Base-by-base conservation (phyloP, 2,888 invertebrate genomes). In the Corythucha ciliata region DNA sequence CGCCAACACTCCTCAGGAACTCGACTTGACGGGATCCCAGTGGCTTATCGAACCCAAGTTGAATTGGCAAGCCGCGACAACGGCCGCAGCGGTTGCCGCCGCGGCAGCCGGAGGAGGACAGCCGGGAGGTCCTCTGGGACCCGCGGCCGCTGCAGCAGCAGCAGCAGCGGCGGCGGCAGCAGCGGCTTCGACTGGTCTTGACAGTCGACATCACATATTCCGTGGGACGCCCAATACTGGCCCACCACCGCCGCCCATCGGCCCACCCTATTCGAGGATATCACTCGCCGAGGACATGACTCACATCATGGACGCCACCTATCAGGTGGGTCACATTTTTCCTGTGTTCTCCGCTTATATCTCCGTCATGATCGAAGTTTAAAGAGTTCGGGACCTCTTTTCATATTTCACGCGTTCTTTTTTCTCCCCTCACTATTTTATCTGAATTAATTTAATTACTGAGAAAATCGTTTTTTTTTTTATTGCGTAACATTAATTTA, bases 11-110 rank as follows among this genome's bases (percentile, higher is more conserved):
- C 46, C 21, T 32, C 51, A 42, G n/a, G 54, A 66, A 25, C 68
- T 68, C 57, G 66, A 67, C 18, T 69, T 67, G 54, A 69, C 65
- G 57, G 45, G 57, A 14, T 40, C 54, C n/a, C 55, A 57, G 14
- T 73, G 72, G 73, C 68, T 72, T 66, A 61, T 69, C 26, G 68
- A 66, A 12, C 47, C 51, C 10, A 47, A 47, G 22, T 27, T 48
- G 29, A 41, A 48, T n/a, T 53, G 53, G 56, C 54, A 45, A 21
- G 33, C n/a, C 22, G 18, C 39, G 68, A 68, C 48, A 69, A 71
- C 21, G 68, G 69, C 41, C 62, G 69, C n/a, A 32, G 64, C 67
- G 2, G 64, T 66, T 12, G 67, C 68, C 3, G 69, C 69, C 69
- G 48, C 58, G 21, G 55, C 58, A 8, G 58, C 66, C 10, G 64